phyloP scores from a whole-genome alignment of 2,797 vertebrate species.

The Myotis daubentonii region DNA sequence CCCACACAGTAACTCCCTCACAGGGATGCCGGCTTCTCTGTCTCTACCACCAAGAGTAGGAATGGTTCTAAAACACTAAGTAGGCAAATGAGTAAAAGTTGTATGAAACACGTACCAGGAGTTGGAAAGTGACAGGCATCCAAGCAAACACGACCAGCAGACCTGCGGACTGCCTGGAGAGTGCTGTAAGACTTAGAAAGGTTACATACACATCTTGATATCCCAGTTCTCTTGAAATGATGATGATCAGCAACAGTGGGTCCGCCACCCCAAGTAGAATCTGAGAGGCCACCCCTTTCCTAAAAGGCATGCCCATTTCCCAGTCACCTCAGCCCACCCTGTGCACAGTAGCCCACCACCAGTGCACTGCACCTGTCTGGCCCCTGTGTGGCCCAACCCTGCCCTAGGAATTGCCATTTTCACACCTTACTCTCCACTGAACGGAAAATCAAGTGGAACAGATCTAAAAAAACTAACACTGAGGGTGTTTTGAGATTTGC shows the following conservation, averaged over 20 bases:
- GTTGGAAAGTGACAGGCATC: neutral
- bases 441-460: neutral
- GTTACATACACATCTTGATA: neutral
- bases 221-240: neutral
- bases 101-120: rapidly evolving
- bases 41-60: neutral
- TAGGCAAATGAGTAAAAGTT: rapidly evolving
- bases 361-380: neutral
- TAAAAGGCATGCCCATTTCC: neutral
- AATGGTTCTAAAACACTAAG: neutral
- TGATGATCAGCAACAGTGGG: neutral
- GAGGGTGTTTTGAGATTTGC: neutral
- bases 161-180: neutral
- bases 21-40: neutral
- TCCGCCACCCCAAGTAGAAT: neutral
- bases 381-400: rapidly evolving
- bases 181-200: neutral
- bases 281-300: rapidly evolving
- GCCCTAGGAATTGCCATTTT: neutral
- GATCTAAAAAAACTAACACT: neutral
- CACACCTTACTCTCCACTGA: neutral
- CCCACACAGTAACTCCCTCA: rapidly evolving
- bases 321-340: too few relatives aligned
- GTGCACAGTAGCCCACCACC: neutral
- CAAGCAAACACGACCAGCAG: neutral